These are phyloP conservation scores for Sesia apiformis DNA, from an alignment of 2,888 invertebrate genomes.

Conservation along the genomic window DNA sequence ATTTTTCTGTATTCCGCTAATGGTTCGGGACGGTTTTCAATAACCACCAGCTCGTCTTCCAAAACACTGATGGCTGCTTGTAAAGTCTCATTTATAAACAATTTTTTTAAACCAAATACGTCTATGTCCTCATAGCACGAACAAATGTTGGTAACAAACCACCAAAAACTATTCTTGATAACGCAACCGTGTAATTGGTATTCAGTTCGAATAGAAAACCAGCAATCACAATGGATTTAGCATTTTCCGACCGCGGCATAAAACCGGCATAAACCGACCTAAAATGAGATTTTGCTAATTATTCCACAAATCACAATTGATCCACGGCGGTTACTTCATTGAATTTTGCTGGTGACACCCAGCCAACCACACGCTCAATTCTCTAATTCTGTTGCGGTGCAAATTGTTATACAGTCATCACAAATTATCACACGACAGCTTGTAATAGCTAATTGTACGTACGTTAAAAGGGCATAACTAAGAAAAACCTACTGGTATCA, in stretches of 20 bases:
- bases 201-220: constrained; percentile 74
- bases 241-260: constrained; percentile 79
- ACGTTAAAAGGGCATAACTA: too few relatives aligned
- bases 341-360: too few relatives aligned
- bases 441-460: too few relatives aligned
- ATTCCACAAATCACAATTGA: too few relatives aligned
- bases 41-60: constrained; percentile 30
- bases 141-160: constrained; percentile 49
- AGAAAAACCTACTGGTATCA: too few relatives aligned
- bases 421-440: too few relatives aligned
- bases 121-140: constrained; percentile 64
- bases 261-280: too few relatives aligned
- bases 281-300: not conserved
- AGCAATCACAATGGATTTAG: constrained; percentile 80
- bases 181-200: constrained; percentile 32
- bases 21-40: constrained; percentile 62
- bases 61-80: constrained; percentile 33
- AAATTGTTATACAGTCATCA: too few relatives aligned
- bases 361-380: too few relatives aligned
- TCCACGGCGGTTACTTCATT: too few relatives aligned
- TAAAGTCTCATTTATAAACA: constrained; percentile 47
- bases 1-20: constrained; percentile 70
- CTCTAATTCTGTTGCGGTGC: too few relatives aligned
- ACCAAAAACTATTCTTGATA: constrained; percentile 69
- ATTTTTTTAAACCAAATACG: constrained; percentile 23